Base-by-base conservation (phyloP, 2,888 invertebrate genomes). In the Nematopogon swammerdamellus region DNA sequence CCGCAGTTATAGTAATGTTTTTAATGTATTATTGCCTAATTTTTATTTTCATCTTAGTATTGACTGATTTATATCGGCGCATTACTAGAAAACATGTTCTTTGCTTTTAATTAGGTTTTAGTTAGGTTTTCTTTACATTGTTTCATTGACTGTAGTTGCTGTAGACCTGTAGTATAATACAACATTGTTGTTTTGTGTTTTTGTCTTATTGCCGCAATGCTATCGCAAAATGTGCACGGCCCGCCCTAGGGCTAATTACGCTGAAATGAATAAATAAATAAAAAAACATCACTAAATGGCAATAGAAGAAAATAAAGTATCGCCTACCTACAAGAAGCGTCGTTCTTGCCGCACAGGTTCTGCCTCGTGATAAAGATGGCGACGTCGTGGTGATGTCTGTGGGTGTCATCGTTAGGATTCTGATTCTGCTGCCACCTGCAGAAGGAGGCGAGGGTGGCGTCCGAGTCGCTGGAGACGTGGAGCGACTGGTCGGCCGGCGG, bases 361-460 rank as follows among this genome's bases (percentile, higher is more conserved):
- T 85, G 85, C 61, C 89, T 85, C 19, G 95, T 95, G 54, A 95
- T 85, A 46, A 95, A 81, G 56, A 95, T 87, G 44, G 93, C 95
- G 4, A 93, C 92, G 64, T 95, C 95, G 67, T 95, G 94, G 63
- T 95, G 94, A 62, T 92, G 87, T 1, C 93, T 92, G 70, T 94
- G 88, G 14, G 83, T 75, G 61, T 94, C 92, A 58, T 88, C 84
- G 18, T 80, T 79, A 2, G 89, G 88, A 68, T 94, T 94, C 52
- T 88, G 72, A 47, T 79, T 80, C 60, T 86, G 83, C 65, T 93
- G 92, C 92, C 92, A 93, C 60, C 83, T 81, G 73, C 95, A 95
- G 79, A 95, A 95, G 59, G 89, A 90, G 55, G 85, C 84, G 53
- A 95, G 80, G 11, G 93, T 92, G 55, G 83, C 80, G 63, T 94